Conservation (phyloP, 2,888 invertebrate genomes). For the Diplazon laetatorius region DNA sequence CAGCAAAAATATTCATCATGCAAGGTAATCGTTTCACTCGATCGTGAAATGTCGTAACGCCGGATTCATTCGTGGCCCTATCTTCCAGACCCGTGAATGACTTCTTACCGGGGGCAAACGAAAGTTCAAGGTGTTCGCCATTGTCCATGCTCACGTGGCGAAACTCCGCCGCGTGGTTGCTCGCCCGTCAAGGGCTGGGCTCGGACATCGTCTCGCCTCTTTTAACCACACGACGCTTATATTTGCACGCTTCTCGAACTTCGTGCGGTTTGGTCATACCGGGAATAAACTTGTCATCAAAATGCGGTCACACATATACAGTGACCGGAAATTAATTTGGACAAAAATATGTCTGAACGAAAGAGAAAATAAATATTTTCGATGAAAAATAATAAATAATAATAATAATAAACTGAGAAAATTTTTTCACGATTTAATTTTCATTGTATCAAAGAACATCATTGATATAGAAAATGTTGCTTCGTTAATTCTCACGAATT, state of each 20-base stretch:
- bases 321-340: too few species aligned
- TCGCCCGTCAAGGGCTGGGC: slow-evolving; percentile 74
- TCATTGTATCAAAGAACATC: too few species aligned
- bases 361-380: too few species aligned
- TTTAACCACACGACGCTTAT: slow-evolving; percentile 28
- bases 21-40: slow-evolving; percentile 56
- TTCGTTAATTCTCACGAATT: too few species aligned
- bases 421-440: too few species aligned
- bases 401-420: too few species aligned
- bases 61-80: slow-evolving; percentile 24
- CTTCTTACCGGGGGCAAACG: slow-evolving; percentile 63
- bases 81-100: slow-evolving; percentile 54
- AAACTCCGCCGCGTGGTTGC: slow-evolving; percentile 68
- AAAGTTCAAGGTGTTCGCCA: slow-evolving; percentile 74
- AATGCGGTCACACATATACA: too few species aligned
- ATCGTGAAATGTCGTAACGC: slow-evolving; percentile 68
- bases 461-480: too few species aligned
- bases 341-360: too few species aligned
- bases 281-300: not conserved
- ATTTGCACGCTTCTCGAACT: slow-evolving; percentile 3
- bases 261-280: not conserved
- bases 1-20: too few species aligned
- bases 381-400: too few species aligned
- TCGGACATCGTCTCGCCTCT: slow-evolving; percentile 42
- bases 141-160: slow-evolving; percentile 78